A percentile compares a stretch with the other conserved stretches of the same genome.
phyloP scores from a whole-genome alignment of 2,113 vertebrate genomes.

The Eulemur rufifrons region DNA sequence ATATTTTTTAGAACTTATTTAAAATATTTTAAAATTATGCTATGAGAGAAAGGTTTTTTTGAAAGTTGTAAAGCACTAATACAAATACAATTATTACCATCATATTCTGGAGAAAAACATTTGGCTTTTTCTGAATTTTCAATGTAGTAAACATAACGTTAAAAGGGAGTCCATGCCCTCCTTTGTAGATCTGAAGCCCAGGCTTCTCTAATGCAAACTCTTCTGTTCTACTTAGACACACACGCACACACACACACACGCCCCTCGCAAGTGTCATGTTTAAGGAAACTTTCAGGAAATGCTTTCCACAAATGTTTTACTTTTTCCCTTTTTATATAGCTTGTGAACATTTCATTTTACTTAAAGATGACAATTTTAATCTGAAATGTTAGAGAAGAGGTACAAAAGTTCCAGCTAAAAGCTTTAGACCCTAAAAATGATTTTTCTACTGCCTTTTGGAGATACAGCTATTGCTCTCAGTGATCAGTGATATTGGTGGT shows the following conservation, averaged over 20 bases:
- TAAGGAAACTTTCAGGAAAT: neutral
- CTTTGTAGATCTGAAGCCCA: neutral
- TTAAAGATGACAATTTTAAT: slow-evolving; percentile 38
- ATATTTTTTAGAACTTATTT: slow-evolving; percentile 42
- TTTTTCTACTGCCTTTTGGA: slow-evolving; percentile 5
- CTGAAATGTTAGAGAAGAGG: neutral
- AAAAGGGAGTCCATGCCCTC: too few species aligned
- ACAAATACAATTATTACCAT: neutral
- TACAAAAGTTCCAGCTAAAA: neutral
- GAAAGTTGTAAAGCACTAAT: neutral
- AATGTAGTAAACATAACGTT: neutral
- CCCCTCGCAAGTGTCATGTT: neutral
- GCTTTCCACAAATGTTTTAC: neutral
- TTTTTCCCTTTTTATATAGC: neutral
- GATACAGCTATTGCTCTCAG: neutral
- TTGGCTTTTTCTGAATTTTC: neutral
- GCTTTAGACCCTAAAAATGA: neutral
- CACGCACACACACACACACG: neutral
- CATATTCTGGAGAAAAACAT: neutral
- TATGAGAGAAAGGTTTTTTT: slow-evolving; percentile 35
- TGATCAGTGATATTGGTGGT: neutral
- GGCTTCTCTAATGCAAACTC: neutral
- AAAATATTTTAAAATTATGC: slow-evolving; percentile 43
- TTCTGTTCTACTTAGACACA: neutral
- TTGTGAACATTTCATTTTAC: slow-evolving; percentile 31